Evolutionary conservation across 2,113 vertebrate genomes (phyloP), one percentile per base, ranked within the genome.

Genomic region (Colaptes auratus): DNA sequence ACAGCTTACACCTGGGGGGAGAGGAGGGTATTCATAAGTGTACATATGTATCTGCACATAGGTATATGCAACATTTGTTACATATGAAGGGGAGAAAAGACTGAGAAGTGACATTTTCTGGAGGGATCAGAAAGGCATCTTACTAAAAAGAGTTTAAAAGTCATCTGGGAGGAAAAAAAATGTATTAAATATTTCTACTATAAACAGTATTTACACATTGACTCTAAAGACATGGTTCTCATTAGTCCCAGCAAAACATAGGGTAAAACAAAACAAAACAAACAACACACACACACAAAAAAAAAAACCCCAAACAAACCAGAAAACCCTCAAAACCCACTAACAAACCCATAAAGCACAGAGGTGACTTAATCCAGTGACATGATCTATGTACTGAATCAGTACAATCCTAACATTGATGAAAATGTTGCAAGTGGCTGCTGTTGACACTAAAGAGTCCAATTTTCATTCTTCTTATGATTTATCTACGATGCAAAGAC

Each of bases 351-450:
- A 52, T 31, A 63, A 82, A 89, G 19, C 31, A 61, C 18, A 67
- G 33, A 39, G 52, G 9, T 82, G 56, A 88, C 88, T 87, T 88
- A 93, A 95, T 77, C 25, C 84, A 92, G 56, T n/a, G 52, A 82
- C 67, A 71, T 2, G 15, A 93, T 87, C 8, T 10, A 85, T 77
- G 27, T 42, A 70, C 42, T 85, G 60, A 91, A 46, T 82, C 81
- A 87, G 52, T 67, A 60, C 15, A 85, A 82, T 53, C 13, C 36
- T 53, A 64, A 12, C 4, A 9, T 36, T 71, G 81, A 84, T 44
- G 56, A 77, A 82, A 76, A 71, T 44, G 52, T n/a, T 77, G 7
- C 42, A 89, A 80, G 31, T 74, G 52, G 9, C 35, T 82, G 76
- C 44, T 85, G 21, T 76, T 59, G 28, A 59, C 55, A 72, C 6